Percentiles rank a stretch among this genome's conserved stretches.
These are phyloP conservation scores for Crypturellus undulatus DNA, from an alignment of 2,113 vertebrate genomes.

Conservation along the genomic window DNA sequence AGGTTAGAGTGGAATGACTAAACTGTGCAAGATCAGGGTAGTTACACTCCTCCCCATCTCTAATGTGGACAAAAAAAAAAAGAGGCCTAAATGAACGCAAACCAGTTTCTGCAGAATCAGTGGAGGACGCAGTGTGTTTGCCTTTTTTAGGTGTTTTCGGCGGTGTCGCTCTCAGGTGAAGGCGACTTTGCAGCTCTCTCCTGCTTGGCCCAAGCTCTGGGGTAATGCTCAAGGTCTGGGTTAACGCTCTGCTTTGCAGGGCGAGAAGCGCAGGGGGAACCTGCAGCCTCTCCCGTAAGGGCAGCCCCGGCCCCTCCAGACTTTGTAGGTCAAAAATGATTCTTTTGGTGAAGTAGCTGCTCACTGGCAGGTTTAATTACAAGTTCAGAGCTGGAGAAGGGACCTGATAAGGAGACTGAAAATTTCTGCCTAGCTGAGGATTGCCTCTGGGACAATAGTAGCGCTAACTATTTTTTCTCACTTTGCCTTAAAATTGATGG, in stretches of 20 bases:
- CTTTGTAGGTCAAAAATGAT: neutral
- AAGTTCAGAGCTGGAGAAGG: neutral
- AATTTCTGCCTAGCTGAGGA: neutral
- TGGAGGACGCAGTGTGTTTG: neutral
- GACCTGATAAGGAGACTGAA: neutral
- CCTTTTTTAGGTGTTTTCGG: neutral
- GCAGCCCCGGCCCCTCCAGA: neutral
- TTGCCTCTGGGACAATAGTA: neutral
- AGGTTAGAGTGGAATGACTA: neutral
- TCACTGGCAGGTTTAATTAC: neutral
- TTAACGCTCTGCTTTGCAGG: neutral
- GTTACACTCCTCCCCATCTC: neutral
- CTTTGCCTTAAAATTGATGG: neutral
- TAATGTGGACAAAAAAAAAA: neutral
- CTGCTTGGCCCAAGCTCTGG: neutral
- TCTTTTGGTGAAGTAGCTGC: neutral
- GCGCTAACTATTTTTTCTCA: neutral
- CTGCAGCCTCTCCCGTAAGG: neutral
- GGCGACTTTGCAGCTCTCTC: neutral
- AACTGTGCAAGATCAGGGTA: fast-evolving
- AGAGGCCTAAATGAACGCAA: neutral
- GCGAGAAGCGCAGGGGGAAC: neutral
- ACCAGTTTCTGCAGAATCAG: neutral
- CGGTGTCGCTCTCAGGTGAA: neutral
- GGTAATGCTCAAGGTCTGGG: neutral